A percentile compares a stretch with the other conserved stretches of the same genome.
Conservation (phyloP, 2,113 vertebrate species). For the Saccopteryx leptura region DNA sequence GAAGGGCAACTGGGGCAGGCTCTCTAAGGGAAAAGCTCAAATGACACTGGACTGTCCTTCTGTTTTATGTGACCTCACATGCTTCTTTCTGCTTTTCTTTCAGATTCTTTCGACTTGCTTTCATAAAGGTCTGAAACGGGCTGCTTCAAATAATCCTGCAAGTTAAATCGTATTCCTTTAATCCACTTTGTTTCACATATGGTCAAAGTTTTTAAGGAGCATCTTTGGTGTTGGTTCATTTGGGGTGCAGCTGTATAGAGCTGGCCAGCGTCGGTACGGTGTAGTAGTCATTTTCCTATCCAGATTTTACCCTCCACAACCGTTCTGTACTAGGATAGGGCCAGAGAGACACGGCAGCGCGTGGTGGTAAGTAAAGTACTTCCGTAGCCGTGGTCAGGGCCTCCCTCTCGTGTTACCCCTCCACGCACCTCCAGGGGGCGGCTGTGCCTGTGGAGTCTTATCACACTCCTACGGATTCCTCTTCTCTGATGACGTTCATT, state of each 20-base stretch:
- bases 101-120: background rate
- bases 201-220: background rate
- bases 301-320: background rate
- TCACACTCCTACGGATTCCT: background rate
- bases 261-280: background rate
- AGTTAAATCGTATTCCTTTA: background rate
- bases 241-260: background rate
- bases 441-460: background rate
- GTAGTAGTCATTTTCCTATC: background rate
- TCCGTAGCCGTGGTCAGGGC: background rate
- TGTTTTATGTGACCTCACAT: background rate
- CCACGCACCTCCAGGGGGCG: rapidly evolving
- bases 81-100: background rate
- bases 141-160: background rate
- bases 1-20: background rate
- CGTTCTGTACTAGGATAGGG: background rate
- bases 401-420: background rate
- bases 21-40: background rate
- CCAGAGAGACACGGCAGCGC: background rate
- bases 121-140: background rate
- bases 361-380: background rate
- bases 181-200: background rate
- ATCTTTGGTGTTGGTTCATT: background rate
- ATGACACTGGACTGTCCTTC: background rate
- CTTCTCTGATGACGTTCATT: background rate